phyloP scores from a whole-genome alignment of 2,113 vertebrate genomes.

The Zosterops japonicus region DNA sequence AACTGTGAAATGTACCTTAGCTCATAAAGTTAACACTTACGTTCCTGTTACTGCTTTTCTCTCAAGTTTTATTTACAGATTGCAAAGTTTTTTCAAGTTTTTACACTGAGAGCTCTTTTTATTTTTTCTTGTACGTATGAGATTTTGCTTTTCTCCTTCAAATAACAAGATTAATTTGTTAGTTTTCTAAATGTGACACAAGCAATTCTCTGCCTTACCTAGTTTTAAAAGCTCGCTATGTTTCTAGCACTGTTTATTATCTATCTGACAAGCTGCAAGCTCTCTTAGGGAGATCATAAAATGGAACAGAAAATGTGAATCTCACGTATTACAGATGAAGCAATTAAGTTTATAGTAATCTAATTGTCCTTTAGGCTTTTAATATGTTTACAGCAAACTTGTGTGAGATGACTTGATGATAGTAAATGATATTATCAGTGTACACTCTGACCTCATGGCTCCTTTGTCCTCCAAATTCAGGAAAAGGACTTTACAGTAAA shows the following conservation, averaged over 20 bases:
- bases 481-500: neutral
- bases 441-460: neutral
- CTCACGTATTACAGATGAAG: neutral
- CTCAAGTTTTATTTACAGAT: neutral
- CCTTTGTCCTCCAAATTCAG: neutral
- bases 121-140: fast-evolving
- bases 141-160: neutral
- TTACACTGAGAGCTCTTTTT: neutral
- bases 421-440: neutral
- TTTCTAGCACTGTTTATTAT: neutral
- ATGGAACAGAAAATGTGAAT: neutral
- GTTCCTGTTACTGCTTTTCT: neutral
- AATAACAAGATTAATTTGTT: neutral
- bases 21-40: neutral
- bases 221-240: neutral
- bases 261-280: neutral
- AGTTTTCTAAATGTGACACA: neutral
- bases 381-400: neutral
- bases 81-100: neutral
- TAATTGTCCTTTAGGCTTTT: neutral
- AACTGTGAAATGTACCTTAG: neutral
- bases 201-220: neutral
- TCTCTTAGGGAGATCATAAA: neutral
- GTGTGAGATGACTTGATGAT: neutral
- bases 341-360: neutral